Conservation (phyloP, 1,140 invertebrate species). For the Drosophila guanche region DNA sequence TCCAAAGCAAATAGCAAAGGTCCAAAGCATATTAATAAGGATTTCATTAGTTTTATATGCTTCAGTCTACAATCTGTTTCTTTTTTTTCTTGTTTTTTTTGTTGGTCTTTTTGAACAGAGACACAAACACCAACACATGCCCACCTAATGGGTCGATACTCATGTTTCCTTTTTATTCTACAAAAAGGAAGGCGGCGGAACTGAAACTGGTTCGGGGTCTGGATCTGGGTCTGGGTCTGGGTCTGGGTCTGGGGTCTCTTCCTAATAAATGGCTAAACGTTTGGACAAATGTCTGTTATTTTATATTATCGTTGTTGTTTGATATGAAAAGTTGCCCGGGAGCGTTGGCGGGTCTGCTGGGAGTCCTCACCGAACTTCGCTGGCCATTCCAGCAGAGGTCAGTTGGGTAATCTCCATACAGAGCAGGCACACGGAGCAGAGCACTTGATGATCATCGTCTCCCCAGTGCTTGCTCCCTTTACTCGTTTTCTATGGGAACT, state of each 20-base stretch:
- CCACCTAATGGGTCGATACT: constrained; percentile 57
- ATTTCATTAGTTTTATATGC: constrained; percentile 83
- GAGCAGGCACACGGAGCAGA: background rate
- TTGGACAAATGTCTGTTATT: constrained; percentile 74
- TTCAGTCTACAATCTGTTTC: constrained; percentile 30
- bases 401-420: constrained; percentile 20
- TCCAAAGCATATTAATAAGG: constrained; percentile 81
- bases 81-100: constrained; percentile 18
- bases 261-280: constrained; percentile 76
- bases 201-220: too few species aligned
- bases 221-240: too few species aligned
- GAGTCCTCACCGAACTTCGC: constrained; percentile 18
- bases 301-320: constrained; percentile 75
- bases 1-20: constrained; percentile 68
- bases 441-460: background rate
- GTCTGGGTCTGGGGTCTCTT: background rate
- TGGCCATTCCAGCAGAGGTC: constrained; percentile 30
- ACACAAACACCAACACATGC: constrained; percentile 24
- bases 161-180: constrained; percentile 27
- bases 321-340: constrained; percentile 60
- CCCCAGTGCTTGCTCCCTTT: background rate
- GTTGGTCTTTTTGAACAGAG: background rate
- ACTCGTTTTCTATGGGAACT: constrained; percentile 23
- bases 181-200: background rate
- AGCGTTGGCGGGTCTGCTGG: constrained; percentile 27